Evolutionary conservation across 2,113 vertebrate species (phyloP), one percentile per base, ranked within the genome.

Genomic region (Psilopsiagon aymara): DNA sequence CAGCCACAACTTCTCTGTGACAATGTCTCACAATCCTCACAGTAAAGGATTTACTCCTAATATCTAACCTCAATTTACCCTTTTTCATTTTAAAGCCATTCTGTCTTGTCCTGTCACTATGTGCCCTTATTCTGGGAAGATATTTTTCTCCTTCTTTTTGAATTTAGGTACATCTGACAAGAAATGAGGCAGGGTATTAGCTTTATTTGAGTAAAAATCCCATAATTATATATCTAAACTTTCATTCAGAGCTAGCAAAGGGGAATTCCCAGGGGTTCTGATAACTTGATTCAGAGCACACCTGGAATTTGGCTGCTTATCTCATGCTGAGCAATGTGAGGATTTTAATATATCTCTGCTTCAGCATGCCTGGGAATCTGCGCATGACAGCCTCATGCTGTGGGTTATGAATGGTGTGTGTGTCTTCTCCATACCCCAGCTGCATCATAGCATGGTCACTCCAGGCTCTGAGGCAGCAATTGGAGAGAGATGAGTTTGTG

Each of bases 361-460:
- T 31, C 70, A 71, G 33, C 35, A 5, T 6, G 8, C 27, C n/a
- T 62, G 46, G 39, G 39, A 35, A 41, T 23, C 37, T 47, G 51
- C 24, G 41, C n/a, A 35, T 2, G 7, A 51, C 35, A 35, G 28
- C 41, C 55, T 55, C 0, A 0, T 7, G 24, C 3, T 16, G 29
- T 29, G 43, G 29, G 29, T 17, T 43, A 13, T 4, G 82, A 49
- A 28, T 0, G 2, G 17, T 11, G 33, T 74, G 43, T 0, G 4
- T 27, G 51, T 46, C 63, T 60, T 81, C 79, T 31, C 49, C 13
- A 0, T 13, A 14, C 37, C 46, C 8, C 41, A 59, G 37, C 60
- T 79, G 4, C 25, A 6, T 10, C 0, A 8, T 31, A 46, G 49
- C 31, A 17, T 8, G 53, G 71, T 29, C 23, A 7, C 16, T 52